phyloP scores from a whole-genome alignment of 2,113 vertebrate genomes.

The Megaleporinus macrocephalus region DNA sequence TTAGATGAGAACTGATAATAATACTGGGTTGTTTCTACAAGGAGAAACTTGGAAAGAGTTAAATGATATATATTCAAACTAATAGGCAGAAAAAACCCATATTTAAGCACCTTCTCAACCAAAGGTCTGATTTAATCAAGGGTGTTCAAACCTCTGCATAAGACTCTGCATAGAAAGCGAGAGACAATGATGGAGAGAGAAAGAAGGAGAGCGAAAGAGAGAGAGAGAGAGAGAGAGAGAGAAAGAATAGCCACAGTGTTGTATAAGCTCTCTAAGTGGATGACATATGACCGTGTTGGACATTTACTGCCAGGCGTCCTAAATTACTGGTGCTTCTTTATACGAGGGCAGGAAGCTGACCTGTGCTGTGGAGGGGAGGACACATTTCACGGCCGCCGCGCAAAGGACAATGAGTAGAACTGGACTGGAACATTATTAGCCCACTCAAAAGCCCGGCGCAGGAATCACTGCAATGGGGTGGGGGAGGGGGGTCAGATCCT shows the following conservation, averaged over 20 bases:
- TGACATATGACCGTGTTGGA: constrained; percentile 28
- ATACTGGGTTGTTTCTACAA: too few species aligned
- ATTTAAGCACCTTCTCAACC: too few species aligned
- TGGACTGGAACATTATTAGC: constrained; percentile 20
- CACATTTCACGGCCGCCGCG: constrained; percentile 17
- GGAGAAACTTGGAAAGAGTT: too few species aligned
- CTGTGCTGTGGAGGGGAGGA: constrained; percentile 8
- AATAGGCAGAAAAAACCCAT: too few species aligned
- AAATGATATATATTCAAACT: too few species aligned
- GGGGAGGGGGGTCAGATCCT: too few species aligned
- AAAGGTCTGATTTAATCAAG: too few species aligned
- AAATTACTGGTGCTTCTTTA: constrained; percentile 38
- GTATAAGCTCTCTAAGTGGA: constrained; percentile 26
- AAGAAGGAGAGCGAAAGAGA: background rate
- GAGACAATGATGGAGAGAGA: background rate
- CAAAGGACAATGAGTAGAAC: constrained; percentile 2
- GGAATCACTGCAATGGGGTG: too few species aligned
- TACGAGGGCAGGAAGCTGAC: background rate
- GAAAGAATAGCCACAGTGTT: constrained; percentile 1
- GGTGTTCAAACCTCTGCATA: too few species aligned
- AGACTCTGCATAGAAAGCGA: background rate
- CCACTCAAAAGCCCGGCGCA: background rate
- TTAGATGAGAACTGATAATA: too few species aligned
- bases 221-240: background rate
- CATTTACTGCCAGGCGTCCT: constrained; percentile 33